phyloP scores from a whole-genome alignment of 2,888 invertebrate genomes.

The Polyommatus icarus region DNA sequence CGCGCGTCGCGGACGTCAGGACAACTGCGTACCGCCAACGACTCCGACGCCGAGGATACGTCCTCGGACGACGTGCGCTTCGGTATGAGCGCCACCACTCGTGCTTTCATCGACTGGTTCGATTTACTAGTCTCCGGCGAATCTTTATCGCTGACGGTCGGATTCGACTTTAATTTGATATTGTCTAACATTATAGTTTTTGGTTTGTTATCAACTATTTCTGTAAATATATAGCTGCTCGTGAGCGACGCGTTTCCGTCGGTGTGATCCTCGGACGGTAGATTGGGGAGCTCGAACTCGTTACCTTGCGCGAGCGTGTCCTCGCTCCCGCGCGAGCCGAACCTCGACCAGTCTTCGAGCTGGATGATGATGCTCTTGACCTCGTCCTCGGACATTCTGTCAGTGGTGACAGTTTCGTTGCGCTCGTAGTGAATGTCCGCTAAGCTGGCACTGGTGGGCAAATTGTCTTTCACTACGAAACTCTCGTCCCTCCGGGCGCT shows the following conservation, averaged over 20 bases:
- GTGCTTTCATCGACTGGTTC: conserved; percentile 1
- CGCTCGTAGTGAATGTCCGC: conserved; percentile 68
- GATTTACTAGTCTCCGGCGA: conserved; percentile 39
- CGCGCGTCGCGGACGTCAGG: conserved; percentile 54
- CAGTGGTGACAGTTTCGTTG: conserved; percentile 60
- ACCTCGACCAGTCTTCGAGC: conserved; percentile 74
- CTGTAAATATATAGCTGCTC: conserved; percentile 69
- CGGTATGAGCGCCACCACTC: conserved; percentile 12
- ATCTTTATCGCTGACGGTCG: conserved; percentile 33
- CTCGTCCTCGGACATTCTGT: conserved; percentile 69
- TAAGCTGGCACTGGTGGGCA: conserved; percentile 66
- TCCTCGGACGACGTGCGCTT: conserved; percentile 41
- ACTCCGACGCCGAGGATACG: conserved; percentile 36
- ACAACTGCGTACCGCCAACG: conserved; percentile 49
- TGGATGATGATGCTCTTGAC: conserved; percentile 74
- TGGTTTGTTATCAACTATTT: conserved; percentile 74
- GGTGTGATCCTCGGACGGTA: conserved; percentile 66
- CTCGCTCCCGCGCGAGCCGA: conserved; percentile 72
- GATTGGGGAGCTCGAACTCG: conserved; percentile 70
- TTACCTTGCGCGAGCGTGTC: conserved; percentile 73
- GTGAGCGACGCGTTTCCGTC: conserved; percentile 48
- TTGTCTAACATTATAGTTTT: conserved; percentile 72
- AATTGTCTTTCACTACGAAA: conserved; percentile 49
- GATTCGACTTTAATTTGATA: conserved; percentile 61
- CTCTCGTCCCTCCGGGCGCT: conserved; percentile 54